Evolutionary conservation across 1,140 invertebrate species (phyloP), one percentile per base, ranked within the genome.

Genomic region (Anastrepha ludens): DNA sequence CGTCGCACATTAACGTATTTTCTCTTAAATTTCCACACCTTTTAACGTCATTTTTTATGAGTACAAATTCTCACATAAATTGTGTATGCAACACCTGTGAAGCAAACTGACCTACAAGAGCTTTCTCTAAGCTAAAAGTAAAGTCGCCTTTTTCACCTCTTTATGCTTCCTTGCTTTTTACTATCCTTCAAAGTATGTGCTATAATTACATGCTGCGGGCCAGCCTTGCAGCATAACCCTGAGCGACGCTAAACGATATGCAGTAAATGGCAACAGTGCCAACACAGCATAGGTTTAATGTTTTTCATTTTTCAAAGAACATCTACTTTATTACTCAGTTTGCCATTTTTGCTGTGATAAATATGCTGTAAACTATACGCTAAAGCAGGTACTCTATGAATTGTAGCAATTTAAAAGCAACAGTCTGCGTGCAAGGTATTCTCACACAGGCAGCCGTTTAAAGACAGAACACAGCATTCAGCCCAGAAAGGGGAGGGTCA

Each of bases 81-180:
- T 29, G 29, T 29, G 29, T 29, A 29, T 29, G 29, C 29, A 29
- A 29, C 29, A 29, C 29, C 29, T 29, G 29, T 29, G 29, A 29
- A 29, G 29, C 41, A 44, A 74, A 74, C 67, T 47, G 67, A 47
- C 67, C 67, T 74, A 17, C 41, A 47, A 74, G 67, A 55, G 50
- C 50, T 8, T 55, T 2, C 50, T 6, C 50, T 55, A 8, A 55
- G 11, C 11, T 55, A 55, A 55, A 55, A 55, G 50, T 11, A 55
- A 55, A 11, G 50, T 8, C 2, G 50, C 50, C 17, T 74, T 44
- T 44, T 67, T 44, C 13, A 15, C 39, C 6, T 47, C 44, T 74
- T 74, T 47, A 74, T 74, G 67, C 67, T 74, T n/a, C 41, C 41
- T 17, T 17, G 67, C 13, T 15, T 39, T 74, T 47, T 44, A 74